Conservation (phyloP, 1,140 invertebrate species). For the Penaeus japonicus region DNA sequence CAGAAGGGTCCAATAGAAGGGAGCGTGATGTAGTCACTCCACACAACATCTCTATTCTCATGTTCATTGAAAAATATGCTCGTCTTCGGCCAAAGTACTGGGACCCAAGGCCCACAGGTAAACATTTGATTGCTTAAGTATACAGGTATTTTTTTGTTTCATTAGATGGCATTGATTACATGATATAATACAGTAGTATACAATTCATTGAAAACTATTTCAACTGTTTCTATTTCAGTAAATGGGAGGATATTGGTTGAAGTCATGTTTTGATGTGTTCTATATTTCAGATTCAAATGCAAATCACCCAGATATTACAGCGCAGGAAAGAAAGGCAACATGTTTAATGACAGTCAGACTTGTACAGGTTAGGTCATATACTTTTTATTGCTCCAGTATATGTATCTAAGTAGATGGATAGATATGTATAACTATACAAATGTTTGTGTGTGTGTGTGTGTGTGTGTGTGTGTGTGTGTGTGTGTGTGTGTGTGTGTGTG, state of each 20-base stretch:
- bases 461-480: too few species aligned
- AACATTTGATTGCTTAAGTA: not conserved
- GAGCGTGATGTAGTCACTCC: conserved; percentile 47
- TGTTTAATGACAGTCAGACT: conserved; percentile 44
- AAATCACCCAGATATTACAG: conserved; percentile 23
- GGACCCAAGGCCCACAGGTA: conserved; percentile 34
- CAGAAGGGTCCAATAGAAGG: conserved; percentile 30
- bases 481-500: too few species aligned
- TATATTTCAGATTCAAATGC: conserved; percentile 3
- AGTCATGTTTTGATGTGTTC: not conserved
- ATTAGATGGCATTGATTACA: too few species aligned
- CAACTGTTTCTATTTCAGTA: not conserved
- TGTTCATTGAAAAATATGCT: conserved; percentile 47
- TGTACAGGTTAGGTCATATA: conserved; percentile 25
- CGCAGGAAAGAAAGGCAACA: conserved; percentile 42
- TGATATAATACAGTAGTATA: too few species aligned
- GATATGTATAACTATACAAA: not conserved
- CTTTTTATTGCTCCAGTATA: not conserved
- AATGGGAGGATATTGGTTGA: not conserved
- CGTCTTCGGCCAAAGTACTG: conserved; percentile 33
- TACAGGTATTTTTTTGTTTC: too few species aligned
- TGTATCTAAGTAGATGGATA: not conserved
- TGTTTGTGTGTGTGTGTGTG: too few species aligned
- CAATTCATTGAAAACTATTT: too few species aligned
- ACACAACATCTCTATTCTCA: conserved; percentile 39